Percentiles rank a stretch among this genome's conserved stretches.
phyloP scores from a whole-genome alignment of 2,797 vertebrate genomes.

The Manis javanica region DNA sequence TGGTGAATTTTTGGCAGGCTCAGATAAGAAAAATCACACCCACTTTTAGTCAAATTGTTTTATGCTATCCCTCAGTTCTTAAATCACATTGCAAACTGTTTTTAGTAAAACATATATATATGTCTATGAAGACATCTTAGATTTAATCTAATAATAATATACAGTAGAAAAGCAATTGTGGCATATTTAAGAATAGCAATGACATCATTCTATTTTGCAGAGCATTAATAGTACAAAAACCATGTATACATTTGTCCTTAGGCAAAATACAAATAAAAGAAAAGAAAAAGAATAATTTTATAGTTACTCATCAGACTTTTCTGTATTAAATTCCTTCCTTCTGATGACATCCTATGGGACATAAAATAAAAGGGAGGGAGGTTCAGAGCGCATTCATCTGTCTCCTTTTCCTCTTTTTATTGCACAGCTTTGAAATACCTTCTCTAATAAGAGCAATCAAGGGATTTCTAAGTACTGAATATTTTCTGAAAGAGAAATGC shows the following conservation, averaged over 20 bases:
- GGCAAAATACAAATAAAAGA: slow-evolving; percentile 26
- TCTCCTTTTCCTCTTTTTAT: slow-evolving; percentile 6
- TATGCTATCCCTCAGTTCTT: background rate
- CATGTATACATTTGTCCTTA: background rate
- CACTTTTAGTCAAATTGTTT: slow-evolving; percentile 52
- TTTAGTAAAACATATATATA: background rate
- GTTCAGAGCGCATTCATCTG: background rate
- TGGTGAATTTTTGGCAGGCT: slow-evolving; percentile 36
- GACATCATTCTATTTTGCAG: background rate
- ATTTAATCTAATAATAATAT: background rate
- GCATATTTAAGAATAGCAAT: background rate
- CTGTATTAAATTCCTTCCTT: background rate
- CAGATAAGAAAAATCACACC: slow-evolving; percentile 46
- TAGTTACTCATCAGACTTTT: slow-evolving; percentile 28
- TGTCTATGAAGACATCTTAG: background rate
- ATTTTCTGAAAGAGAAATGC: slow-evolving; percentile 5
- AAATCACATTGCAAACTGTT: slow-evolving; percentile 20
- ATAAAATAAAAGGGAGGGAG: background rate
- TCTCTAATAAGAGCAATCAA: slow-evolving; percentile 51
- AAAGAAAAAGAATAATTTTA: slow-evolving; percentile 13
- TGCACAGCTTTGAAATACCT: slow-evolving; percentile 46
- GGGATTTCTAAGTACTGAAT: slow-evolving; percentile 14
- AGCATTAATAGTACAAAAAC: background rate
- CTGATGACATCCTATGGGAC: slow-evolving; percentile 1
- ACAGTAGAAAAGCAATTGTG: background rate